Evolutionary conservation across 2,797 vertebrate genomes (phyloP), one percentile per base, ranked within the genome.

Genomic region (Adelosebastes latens): DNA sequence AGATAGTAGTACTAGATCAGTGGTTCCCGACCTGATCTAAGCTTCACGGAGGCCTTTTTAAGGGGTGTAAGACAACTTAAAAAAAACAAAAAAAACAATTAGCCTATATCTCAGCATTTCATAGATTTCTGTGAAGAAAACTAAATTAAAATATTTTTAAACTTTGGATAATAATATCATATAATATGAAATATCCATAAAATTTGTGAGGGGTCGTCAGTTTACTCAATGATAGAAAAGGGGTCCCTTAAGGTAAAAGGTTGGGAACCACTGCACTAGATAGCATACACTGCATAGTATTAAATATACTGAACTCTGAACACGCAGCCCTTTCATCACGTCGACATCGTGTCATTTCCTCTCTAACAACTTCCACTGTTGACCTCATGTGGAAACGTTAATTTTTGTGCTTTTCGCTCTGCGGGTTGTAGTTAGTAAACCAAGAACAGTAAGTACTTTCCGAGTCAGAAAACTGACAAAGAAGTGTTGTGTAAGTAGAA

Each of bases 401-500:
- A 75, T 81, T 67, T 22, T 25, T 22, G 32, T 31, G 25, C 22
- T 61, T 79, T 71, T 25, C 59, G 66, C 70, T 71, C 32, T 36
- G 58, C 29, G 39, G 73, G 69, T 71, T 74, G 56, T 59, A 27
- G 66, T 58, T 64, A 32, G 62, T 75, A 64, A 64, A 68, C 29
- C 7, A 24, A 67, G 66, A 80, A 83, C 83, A 71, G 60, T 74
- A 42, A 89, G 71, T 76, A 49, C 58, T 80, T 82, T 84, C 61
- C 5, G 3, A 84, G 66, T 77, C 6, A 58, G 75, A 76, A 81
- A 75, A 82, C 82, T 83, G 77, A 80, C 87, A 89, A 90, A 90
- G 83, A 83, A 73, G 73, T 29, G 31, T 85, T 82, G 84, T 89
- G 77, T 76, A 82, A 86, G 87, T 31, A 81, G 77, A 90, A 91